phyloP scores from a whole-genome alignment of 2,797 vertebrate genomes.

The Perodicticus potto region DNA sequence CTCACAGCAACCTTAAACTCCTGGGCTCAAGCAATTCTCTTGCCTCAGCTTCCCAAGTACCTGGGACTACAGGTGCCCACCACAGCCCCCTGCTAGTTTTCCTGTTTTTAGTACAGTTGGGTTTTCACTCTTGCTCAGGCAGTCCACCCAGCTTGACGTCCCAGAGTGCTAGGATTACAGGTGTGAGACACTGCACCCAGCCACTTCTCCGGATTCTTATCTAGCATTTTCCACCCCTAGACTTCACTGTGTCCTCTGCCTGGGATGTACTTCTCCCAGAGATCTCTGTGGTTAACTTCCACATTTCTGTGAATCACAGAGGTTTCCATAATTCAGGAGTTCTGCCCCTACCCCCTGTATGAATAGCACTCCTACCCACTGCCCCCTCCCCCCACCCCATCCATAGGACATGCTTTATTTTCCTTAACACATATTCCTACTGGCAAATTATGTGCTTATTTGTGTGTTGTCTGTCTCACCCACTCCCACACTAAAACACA shows the following conservation, averaged over 20 bases:
- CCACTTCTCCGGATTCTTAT: not conserved
- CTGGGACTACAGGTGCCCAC: no score
- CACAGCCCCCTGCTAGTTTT: no score
- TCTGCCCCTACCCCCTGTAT: not conserved
- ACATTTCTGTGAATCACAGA: not conserved
- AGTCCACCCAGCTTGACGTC: no score
- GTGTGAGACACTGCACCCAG: no score
- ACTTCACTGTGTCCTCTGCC: not conserved
- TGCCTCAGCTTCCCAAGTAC: no score
- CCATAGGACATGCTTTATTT: not conserved
- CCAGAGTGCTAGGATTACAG: no score
- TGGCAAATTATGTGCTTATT: not conserved
- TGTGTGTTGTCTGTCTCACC: not conserved
- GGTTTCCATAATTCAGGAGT: not conserved
- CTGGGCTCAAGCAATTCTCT: no score
- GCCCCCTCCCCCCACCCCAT: no score
- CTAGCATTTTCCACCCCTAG: not conserved
- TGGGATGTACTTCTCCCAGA: not conserved
- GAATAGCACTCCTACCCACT: not conserved
- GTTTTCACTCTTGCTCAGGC: no score
- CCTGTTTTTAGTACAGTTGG: no score
- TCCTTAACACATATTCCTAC: not conserved
- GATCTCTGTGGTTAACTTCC: fast-evolving
- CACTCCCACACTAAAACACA: not conserved
- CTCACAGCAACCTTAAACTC: no score